Base-by-base conservation (phyloP, 1,140 invertebrate genomes). In the Platorchestia sp. region DNA sequence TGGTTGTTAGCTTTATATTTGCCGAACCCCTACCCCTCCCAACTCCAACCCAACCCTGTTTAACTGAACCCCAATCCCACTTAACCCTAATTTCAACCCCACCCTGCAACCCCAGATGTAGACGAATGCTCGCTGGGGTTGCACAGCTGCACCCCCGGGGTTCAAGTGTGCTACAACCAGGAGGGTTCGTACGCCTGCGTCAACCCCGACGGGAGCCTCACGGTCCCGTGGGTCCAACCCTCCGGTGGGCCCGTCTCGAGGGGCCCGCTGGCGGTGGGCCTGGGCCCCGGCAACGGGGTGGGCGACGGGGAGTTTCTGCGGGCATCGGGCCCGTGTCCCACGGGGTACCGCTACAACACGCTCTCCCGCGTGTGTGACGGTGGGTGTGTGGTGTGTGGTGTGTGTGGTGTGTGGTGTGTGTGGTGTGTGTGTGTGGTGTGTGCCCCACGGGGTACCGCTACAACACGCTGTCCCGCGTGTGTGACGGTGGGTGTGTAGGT, bases 131-230 rank as follows among this genome's bases (percentile, higher is more conserved):
- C 97, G 0, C 97, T 97, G 95, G 97, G 97, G 27, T 97, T 97
- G 45, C 97, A 98, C 96, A 97, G 98, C 95, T 98, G 98, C 96
- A 97, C 98, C 75, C 97, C 97, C 44, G 97, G 97, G 5, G 98
- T 97, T 0, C 98, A 98, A 96, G 97, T 98, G 95, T 98, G 98
- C 96, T 97, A 98, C 43, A 98, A 98, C 96, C 98, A 98, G 0
- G 97, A 97, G 90, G 98, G 98, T 0, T 97, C 97, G 45, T 98
- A 98, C 96, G 97, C 97, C 86, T 98, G 98, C 96, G 97, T 98
- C 90, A 96, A 96, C 89, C 90, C 95, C 3, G 96, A 97, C 86
- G 97, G 96, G 14, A 96, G 95, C 45, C 90, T 96, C 44, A 91
- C 89, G 7, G 95, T 44, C 40, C 95, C 75, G 86, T 95, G 43